Percentiles rank a stretch among this genome's conserved stretches.
These are phyloP conservation scores for Poeciliopsis occidentalis DNA, from an alignment of 2,113 vertebrate genomes.

Conservation along the genomic window DNA sequence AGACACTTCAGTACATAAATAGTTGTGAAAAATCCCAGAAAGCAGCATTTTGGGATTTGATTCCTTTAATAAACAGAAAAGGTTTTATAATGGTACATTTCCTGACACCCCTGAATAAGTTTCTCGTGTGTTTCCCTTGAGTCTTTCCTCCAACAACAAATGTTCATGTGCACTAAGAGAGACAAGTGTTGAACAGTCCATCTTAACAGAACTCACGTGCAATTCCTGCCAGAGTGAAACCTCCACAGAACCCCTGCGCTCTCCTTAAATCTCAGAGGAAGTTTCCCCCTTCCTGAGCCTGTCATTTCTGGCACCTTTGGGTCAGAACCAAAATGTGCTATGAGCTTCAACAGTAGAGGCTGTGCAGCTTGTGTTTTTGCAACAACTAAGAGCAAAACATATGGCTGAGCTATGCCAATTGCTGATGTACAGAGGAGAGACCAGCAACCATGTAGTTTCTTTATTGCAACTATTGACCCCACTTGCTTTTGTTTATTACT, in stretches of 20 bases:
- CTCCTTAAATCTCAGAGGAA: constrained; percentile 66
- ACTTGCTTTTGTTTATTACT: no score
- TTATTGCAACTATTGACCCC: not conserved
- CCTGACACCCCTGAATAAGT: no score
- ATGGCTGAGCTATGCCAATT: constrained; percentile 40
- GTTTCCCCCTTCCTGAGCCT: constrained; percentile 70
- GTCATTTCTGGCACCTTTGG: constrained; percentile 65
- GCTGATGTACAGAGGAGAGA: constrained; percentile 13
- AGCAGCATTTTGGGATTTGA: no score
- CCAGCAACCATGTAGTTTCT: constrained; percentile 56
- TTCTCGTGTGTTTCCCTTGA: not conserved
- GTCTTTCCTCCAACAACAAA: not conserved
- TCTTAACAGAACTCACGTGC: constrained; percentile 41
- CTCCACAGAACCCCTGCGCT: constrained; percentile 27
- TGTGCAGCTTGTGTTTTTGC: constrained; percentile 61
- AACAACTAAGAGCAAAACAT: constrained; percentile 65
- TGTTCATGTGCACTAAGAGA: constrained; percentile 32
- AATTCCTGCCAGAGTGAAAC: constrained; percentile 41
- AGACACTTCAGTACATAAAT: no score
- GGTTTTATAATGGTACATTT: no score
- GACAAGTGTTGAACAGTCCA: constrained; percentile 25
- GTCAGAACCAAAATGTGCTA: constrained; percentile 70
- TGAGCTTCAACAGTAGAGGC: constrained; percentile 44
- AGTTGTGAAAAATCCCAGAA: no score
- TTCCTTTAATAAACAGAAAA: no score